Evolutionary conservation across 2,888 invertebrate species (phyloP), one percentile per base, ranked within the genome.

Genomic region (Meiosimyza platycephala): DNA sequence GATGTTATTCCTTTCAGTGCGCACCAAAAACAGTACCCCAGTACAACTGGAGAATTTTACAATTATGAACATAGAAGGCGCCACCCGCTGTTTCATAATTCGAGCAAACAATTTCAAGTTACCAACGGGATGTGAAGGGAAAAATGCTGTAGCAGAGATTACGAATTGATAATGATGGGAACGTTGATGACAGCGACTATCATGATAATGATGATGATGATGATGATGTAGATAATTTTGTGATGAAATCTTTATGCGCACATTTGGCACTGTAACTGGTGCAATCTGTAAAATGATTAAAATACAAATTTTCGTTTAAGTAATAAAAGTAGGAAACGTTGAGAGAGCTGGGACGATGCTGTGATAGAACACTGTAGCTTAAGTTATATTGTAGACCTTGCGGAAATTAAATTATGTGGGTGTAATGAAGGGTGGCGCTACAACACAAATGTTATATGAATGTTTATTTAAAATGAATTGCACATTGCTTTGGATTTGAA

Each of bases 361-460:
- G 28, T 28, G 28, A 4, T 28, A 28, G 28, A 28, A 28, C 71
- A 71, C 59, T 63, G 67, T 60, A 72, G 69, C 60, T 75, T 70
- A 66, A 71, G 22, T n/a, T 52, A 40, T 60, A 72, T 64, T 74
- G 76, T 76, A 78, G 78, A 77, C 75, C 74, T 74, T 72, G 75
- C 79, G 79, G 79, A 79, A 79, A 79, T 79, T 78, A 78, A 78
- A 78, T 79, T 79, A 79, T 75, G 78, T 78, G 74, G 75, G 76
- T 77, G 78, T 74, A 73, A 75, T 71, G 72, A 18, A 68, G 67
- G 69, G 55, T 60, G 57, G 16, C 18, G 18, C 13, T 9, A 65
- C 4, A 13, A n/a, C 33, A 33, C 67, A 65, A 66, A 66, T 48
- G 22, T 18, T 55, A 18, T 15, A 6, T 6, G 3, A 57, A 28